Percentiles rank a stretch among this genome's conserved stretches.
Conservation (phyloP, 1,140 invertebrate species). For the Bilobella aurantiaca region DNA sequence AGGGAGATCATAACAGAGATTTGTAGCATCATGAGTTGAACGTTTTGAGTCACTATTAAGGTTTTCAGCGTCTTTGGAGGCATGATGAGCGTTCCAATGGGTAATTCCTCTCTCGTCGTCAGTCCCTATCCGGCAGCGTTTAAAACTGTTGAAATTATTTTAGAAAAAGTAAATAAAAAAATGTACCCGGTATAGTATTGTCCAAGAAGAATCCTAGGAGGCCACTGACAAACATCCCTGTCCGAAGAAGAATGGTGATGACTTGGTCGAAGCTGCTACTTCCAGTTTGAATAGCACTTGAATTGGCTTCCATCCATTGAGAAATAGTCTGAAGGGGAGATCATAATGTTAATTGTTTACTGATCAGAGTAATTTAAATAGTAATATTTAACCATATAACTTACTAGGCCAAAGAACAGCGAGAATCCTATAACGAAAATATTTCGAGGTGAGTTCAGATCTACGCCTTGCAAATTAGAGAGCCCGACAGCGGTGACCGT, state of each 20-base stretch:
- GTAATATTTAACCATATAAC: background rate
- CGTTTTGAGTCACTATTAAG: constrained; percentile 41
- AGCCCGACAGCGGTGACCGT: constrained; percentile 47
- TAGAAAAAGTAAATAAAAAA: constrained; percentile 21
- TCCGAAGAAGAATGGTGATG: constrained; percentile 65
- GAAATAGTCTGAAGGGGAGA: constrained; percentile 49
- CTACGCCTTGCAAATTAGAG: constrained; percentile 68
- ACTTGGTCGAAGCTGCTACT: constrained; percentile 59
- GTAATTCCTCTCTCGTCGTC: constrained; percentile 10
- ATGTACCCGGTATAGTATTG: constrained; percentile 78
- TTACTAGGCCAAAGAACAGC: constrained; percentile 67
- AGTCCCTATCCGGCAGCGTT: too few species aligned
- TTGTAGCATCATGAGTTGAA: background rate
- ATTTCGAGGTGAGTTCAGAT: constrained; percentile 70
- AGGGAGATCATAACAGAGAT: constrained; percentile 26
- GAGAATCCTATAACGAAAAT: constrained; percentile 80
- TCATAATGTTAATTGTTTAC: background rate
- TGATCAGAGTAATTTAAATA: background rate
- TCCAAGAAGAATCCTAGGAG: constrained; percentile 67
- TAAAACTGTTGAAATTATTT: background rate
- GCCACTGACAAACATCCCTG: constrained; percentile 74
- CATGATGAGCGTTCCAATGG: constrained; percentile 49
- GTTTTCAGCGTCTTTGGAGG: constrained; percentile 35
- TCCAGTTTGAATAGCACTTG: constrained; percentile 57
- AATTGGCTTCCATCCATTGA: constrained; percentile 59